Conservation (phyloP, 2,888 invertebrate species). For the Calameuta idolon region DNA sequence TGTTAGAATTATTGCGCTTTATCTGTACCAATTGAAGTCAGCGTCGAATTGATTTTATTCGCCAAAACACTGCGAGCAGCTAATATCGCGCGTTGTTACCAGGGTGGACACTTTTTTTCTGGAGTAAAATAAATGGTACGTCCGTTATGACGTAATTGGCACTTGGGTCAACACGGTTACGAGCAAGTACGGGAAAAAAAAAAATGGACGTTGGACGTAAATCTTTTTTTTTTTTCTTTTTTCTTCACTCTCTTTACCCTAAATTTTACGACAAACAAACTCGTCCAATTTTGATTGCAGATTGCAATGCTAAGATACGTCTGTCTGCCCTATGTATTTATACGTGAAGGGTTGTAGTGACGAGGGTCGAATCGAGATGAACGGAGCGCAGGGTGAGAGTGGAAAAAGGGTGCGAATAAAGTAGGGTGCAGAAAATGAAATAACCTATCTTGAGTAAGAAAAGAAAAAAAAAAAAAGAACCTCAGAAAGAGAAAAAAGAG, state of each 20-base stretch:
- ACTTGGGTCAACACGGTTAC: not conserved
- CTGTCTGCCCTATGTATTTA: not conserved
- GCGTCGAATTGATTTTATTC: not conserved
- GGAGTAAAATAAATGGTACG: not conserved
- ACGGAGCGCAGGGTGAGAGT: not conserved
- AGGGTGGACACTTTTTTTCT: not conserved
- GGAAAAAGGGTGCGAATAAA: not conserved
- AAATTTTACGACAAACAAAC: not conserved
- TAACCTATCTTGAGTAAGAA: not conserved
- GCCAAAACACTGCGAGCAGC: not conserved
- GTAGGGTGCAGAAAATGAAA: not conserved
- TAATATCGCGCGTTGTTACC: not conserved
- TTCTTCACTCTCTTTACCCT: not conserved
- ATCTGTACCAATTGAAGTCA: not conserved
- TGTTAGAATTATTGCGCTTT: not conserved
- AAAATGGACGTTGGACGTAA: not conserved
- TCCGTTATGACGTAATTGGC: not conserved
- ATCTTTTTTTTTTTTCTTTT: not conserved
- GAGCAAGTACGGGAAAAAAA: not conserved
- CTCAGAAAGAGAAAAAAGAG: not conserved
- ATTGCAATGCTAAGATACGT: not conserved
- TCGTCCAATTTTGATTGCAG: not conserved
- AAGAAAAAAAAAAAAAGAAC: not conserved
- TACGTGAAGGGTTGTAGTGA: not conserved
- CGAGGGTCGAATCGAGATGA: not conserved